Evolutionary conservation across 2,888 invertebrate genomes (phyloP).

Genomic region (Tinea trinotella): DNA sequence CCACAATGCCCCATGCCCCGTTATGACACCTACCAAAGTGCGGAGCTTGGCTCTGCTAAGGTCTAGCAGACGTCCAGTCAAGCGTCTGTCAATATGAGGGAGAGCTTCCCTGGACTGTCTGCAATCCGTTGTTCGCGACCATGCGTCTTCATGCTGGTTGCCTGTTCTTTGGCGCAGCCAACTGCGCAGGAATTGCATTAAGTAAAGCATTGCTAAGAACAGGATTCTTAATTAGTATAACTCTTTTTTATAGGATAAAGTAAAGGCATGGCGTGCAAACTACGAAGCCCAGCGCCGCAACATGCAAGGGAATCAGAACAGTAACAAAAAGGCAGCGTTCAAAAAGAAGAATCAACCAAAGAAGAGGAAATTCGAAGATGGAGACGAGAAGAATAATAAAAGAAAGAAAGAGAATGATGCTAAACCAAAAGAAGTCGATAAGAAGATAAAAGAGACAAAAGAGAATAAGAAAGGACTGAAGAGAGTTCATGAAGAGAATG

Average conservation of each 20-base stretch:
- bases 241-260: constrained; percentile 41
- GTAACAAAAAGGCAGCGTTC: constrained; percentile 34
- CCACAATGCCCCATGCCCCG: too few relatives aligned
- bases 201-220: too few relatives aligned
- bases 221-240: too few relatives aligned
- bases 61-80: too few relatives aligned
- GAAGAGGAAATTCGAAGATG: constrained; percentile 27
- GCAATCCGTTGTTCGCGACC: too few relatives aligned
- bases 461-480: constrained; percentile 37
- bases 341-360: constrained; percentile 40
- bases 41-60: too few relatives aligned
- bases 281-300: constrained; percentile 60
- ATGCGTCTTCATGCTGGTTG: too few relatives aligned
- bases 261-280: constrained; percentile 53
- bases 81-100: too few relatives aligned
- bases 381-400: constrained; percentile 48
- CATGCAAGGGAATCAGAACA: constrained; percentile 23
- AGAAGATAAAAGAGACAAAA: constrained; percentile 25
- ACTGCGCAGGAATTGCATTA: too few relatives aligned
- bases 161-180: too few relatives aligned
- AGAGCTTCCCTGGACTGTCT: too few relatives aligned
- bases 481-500: constrained; percentile 35
- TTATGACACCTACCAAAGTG: too few relatives aligned
- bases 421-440: constrained; percentile 36
- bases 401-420: constrained; percentile 45